Conservation (phyloP, 2,797 vertebrate species). For the Siniperca obscura region DNA sequence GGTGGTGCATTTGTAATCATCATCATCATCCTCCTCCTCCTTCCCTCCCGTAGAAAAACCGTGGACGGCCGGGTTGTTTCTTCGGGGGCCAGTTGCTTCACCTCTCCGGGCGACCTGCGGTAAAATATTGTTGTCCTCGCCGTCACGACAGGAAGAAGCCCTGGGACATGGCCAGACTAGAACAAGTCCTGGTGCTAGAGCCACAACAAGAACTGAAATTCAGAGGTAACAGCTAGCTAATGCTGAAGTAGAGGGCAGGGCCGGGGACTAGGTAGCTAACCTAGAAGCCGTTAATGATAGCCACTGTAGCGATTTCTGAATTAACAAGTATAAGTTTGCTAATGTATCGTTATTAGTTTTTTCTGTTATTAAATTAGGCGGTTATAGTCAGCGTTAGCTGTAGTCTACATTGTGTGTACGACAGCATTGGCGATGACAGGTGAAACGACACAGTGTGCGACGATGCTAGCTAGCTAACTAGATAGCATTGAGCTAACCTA, state of each 20-base stretch:
- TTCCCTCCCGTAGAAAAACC: conserved; percentile 24
- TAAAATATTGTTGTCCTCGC: conserved; percentile 50
- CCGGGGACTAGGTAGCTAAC: conserved; percentile 45
- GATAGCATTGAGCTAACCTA: conserved; percentile 51
- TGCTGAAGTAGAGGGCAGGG: conserved; percentile 61
- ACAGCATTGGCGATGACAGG: conserved; percentile 48
- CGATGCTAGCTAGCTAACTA: conserved; percentile 51
- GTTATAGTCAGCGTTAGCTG: background rate
- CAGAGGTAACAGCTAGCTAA: conserved; percentile 85
- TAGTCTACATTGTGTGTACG: background rate
- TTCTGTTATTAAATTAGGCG: background rate
- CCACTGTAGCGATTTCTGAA: background rate
- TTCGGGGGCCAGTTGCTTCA: conserved; percentile 49
- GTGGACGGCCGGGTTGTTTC: conserved; percentile 47
- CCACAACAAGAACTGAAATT: conserved; percentile 94
- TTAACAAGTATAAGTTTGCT: rapidly evolving
- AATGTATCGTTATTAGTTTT: too few relatives aligned
- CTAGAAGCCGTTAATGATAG: background rate
- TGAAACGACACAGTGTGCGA: conserved; percentile 57
- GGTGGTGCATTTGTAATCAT: conserved; percentile 52
- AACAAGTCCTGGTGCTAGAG: conserved; percentile 92
- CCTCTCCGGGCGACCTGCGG: conserved; percentile 41
- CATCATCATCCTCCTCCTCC: conserved; percentile 7
- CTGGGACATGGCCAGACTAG: conserved; percentile 91
- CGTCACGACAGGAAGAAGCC: conserved; percentile 69